Base-by-base conservation (phyloP, 2,888 invertebrate genomes). In the Hydriomena furcata region DNA sequence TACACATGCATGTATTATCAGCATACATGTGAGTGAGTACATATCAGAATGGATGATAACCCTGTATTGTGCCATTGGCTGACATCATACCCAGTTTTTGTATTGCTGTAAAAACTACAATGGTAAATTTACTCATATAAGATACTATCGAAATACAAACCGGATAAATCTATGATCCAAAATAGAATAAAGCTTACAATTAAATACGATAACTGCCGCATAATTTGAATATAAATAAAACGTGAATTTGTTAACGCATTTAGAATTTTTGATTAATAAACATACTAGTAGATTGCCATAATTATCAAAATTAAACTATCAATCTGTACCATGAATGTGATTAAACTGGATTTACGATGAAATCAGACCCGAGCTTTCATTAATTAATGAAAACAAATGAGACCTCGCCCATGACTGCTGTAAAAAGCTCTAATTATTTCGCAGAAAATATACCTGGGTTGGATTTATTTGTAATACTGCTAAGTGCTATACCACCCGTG, bases 391-490 rank as follows among this genome's bases (percentile, higher is more conserved):
- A 42, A 56, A 43, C n/a, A n/a, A n/a, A n/a, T n/a, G 28, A 66
- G 54, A 61, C 70, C 60, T 65, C 69, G 59, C 71, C 71, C 69
- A 55, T 50, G 41, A 56, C 52, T 48, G 46, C 46, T 60, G 51
- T 55, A 51, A 55, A 60, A 61, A 65, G 58, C 63, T 61, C 55
- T 57, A 66, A n/a, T 67, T 73, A 61, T 74, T 83, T 82, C 79
- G 68, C 65, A 65, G 77, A 82, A 84, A 37, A 24, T 20, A 12
- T 45, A 35, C 41, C 49, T 41, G 65, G n/a, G 45, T 51, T 70
- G 63, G 76, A 78, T 78, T 81, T 72, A 66, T 60, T 73, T 79
- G 83, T 84, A 84, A 84, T 83, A 77, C 68, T 43, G 54, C 60
- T 75, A 68, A 82, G 81, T 81, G 80, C 71, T 38, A 25, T 25